These are phyloP conservation scores for Polypedilum vanderplanki DNA, from an alignment of 1,140 invertebrate species.

Conservation along the genomic window DNA sequence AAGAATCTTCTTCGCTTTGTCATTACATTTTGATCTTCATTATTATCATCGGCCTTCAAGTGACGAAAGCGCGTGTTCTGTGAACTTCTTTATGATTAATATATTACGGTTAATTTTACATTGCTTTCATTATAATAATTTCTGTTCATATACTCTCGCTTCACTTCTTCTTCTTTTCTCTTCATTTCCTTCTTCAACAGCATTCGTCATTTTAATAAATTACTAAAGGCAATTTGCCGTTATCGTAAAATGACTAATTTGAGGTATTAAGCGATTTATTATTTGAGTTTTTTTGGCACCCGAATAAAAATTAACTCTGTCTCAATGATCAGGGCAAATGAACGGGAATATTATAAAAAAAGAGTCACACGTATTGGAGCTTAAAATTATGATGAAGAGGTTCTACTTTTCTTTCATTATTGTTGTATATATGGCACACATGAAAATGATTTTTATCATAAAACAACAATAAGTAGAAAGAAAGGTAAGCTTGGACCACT, in stretches of 20 bases:
- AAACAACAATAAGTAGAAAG: background rate
- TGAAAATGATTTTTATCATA: background rate
- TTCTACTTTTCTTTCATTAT: background rate
- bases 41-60: background rate
- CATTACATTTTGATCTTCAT: too few species aligned
- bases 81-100: background rate
- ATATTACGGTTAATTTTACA: background rate
- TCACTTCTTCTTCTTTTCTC: background rate
- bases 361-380: background rate
- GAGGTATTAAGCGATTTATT: background rate
- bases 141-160: too few species aligned
- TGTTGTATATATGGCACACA: background rate
- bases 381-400: background rate
- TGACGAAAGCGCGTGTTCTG: background rate
- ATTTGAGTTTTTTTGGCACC: too few species aligned
- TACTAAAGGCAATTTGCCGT: constrained; percentile 17
- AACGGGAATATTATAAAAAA: too few species aligned
- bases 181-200: constrained; percentile 1
- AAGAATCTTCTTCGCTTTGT: too few species aligned
- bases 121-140: too few species aligned
- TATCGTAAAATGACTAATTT: constrained; percentile 16
- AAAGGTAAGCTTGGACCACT: too few species aligned
- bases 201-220: constrained; percentile 19
- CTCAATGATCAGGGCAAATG: too few species aligned
- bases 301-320: too few species aligned